Evolutionary conservation across 2,113 vertebrate genomes (phyloP), one percentile per base, ranked within the genome.

Genomic region (Podocnemis expansa): DNA sequence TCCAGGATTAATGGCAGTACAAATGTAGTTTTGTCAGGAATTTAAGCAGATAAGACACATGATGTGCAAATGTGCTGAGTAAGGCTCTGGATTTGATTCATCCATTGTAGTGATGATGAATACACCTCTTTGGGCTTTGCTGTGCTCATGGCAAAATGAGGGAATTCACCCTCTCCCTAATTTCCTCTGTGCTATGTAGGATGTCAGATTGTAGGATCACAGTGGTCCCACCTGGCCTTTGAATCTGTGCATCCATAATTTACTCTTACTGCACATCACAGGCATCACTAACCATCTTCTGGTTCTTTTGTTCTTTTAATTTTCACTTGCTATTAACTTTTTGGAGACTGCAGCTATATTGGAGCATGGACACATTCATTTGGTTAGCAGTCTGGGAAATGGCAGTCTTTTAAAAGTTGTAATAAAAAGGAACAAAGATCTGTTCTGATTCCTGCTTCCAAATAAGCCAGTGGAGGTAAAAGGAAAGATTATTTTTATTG

Each of bases 401-500:
- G 51, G 24, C 41, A 0, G 2, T 80, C 94, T 91, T 94, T 1
- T 9, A 89, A 90, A 91, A 91, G 38, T 96, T 97, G 0, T 96
- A 95, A 95, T 5, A 8, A 75, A 3, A 58, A 31, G 7, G 38
- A 95, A 75, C 80, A 84, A 87, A 88, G 54, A 58, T 60, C 90
- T 89, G 93, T 93, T 90, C 87, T 96, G 96, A 82, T 94, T 96
- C 88, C 91, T 17, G 2, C 13, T 3, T 97, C 87, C 52, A 49
- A 83, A 0, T 85, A 95, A 94, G 52, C 92, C 88, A 96, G 70
- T 0, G 0, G 86, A 96, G 93, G 96, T 58, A 22, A 78, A 93
- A 94, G 84, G 73, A 80, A 93, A 93, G 84, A 90, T 54, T 94
- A 80, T 94, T 95, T 96, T 90, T 96, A 94, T 96, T 94, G 96